phyloP scores from a whole-genome alignment of 2,888 invertebrate species.

The Sesia bembeciformis region DNA sequence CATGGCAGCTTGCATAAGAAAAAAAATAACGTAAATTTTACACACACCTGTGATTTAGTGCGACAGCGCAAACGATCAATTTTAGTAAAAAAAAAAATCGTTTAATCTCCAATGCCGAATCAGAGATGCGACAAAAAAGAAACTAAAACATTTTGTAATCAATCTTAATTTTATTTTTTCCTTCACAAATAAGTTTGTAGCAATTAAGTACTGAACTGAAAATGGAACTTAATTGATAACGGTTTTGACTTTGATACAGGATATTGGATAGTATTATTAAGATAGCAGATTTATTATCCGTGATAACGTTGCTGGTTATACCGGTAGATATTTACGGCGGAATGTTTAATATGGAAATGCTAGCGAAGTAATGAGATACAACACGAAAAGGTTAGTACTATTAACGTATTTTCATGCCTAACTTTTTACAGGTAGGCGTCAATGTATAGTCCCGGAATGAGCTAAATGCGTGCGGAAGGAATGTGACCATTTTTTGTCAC shows the following conservation, averaged over 20 bases:
- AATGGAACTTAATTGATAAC: neutral
- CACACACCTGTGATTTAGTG: slow-evolving; percentile 54
- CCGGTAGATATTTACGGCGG: neutral
- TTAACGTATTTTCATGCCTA: no score
- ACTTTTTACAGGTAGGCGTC: no score
- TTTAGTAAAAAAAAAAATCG: slow-evolving; percentile 30
- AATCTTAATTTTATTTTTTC: slow-evolving; percentile 18
- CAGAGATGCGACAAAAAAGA: slow-evolving; percentile 14
- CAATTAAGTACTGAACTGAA: neutral
- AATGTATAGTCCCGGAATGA: no score
- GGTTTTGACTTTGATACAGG: neutral
- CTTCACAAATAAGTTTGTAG: neutral
- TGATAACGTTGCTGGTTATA: neutral
- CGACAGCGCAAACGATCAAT: slow-evolving; percentile 35
- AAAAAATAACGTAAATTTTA: slow-evolving; percentile 46
- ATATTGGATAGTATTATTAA: neutral
- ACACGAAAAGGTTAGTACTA: neutral
- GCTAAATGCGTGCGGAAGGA: no score
- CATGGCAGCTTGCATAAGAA: slow-evolving; percentile 15
- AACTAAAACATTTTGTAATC: slow-evolving; percentile 29
- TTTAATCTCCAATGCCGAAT: slow-evolving; percentile 33
- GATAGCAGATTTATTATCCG: neutral
- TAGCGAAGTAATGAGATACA: neutral
- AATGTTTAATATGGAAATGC: neutral
- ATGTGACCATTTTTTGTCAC: no score